Evolutionary conservation across 1,140 invertebrate genomes (phyloP).

Genomic region (Panulirus ornatus): DNA sequence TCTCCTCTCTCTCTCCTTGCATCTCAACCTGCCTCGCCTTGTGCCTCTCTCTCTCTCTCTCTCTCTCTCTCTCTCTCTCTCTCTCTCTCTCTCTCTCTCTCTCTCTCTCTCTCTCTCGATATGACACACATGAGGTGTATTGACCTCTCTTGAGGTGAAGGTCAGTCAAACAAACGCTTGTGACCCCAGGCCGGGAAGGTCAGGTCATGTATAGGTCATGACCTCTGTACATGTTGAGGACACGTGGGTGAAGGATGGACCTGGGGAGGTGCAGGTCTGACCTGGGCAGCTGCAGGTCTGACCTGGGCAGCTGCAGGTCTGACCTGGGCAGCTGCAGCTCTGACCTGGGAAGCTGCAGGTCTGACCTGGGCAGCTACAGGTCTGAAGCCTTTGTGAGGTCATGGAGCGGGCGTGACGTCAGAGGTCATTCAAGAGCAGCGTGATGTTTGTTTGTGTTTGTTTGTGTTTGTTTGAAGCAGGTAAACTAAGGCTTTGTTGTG

Average conservation of each 20-base stretch:
- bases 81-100: constrained; percentile 11
- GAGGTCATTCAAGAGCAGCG: too few species aligned
- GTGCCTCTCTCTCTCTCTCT: constrained; percentile 2
- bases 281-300: not conserved
- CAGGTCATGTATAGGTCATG: not conserved
- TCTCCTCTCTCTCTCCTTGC: not conserved
- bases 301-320: not conserved
- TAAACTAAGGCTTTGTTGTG: too few species aligned
- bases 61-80: constrained; percentile 17
- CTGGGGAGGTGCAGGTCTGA: not conserved
- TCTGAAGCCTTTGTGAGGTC: too few species aligned
- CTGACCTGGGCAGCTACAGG: too few species aligned
- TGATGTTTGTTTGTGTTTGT: too few species aligned
- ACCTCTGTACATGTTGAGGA: not conserved
- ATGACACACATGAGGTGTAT: not conserved
- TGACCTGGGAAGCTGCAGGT: too few species aligned
- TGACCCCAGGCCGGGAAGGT: not conserved
- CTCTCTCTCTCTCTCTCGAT: not conserved
- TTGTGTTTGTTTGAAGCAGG: too few species aligned
- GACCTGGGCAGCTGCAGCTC: not conserved
- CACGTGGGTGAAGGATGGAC: not conserved
- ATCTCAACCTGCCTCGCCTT: not conserved
- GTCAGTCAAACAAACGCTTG: not conserved
- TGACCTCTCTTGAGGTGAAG: not conserved
- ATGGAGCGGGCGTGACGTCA: too few species aligned